These are phyloP conservation scores for Brenthis ino DNA, from an alignment of 2,888 invertebrate species.

Conservation along the genomic window DNA sequence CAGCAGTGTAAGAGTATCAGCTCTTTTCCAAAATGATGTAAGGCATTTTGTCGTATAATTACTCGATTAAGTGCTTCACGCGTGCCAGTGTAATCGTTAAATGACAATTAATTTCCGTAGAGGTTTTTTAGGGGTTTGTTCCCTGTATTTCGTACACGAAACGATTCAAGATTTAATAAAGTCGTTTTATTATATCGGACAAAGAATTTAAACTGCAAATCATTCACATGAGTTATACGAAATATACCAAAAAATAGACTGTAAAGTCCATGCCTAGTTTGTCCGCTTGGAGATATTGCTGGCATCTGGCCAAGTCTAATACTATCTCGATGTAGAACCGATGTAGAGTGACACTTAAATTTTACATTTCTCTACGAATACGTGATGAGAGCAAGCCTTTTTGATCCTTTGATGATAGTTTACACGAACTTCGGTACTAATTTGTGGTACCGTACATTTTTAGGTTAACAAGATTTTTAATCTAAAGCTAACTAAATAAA, in stretches of 20 bases:
- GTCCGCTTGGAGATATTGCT: conserved; percentile 53
- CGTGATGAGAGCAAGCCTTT: conserved; percentile 27
- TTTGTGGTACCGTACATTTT: conserved; percentile 14
- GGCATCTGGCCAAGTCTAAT: conserved; percentile 34
- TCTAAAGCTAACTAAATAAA: too few species aligned
- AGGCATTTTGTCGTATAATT: too few species aligned
- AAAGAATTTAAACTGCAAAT: conserved; percentile 25
- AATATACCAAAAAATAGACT: conserved; percentile 52
- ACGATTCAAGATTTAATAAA: too few species aligned
- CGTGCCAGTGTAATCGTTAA: too few species aligned
- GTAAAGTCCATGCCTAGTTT: conserved; percentile 69
- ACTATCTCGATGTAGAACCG: conserved; percentile 43
- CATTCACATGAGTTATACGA: conserved; percentile 24
- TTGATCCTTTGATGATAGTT: conserved; percentile 26
- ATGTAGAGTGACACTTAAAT: conserved; percentile 65
- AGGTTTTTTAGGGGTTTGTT: too few species aligned
- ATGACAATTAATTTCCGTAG: too few species aligned
- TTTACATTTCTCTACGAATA: conserved; percentile 53
- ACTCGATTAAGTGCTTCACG: too few species aligned
- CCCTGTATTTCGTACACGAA: too few species aligned
- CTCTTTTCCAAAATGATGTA: too few species aligned
- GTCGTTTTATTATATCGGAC: not conserved
- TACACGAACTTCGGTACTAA: conserved; percentile 21
- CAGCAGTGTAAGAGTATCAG: too few species aligned
- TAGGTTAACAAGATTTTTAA: not conserved